These are phyloP conservation scores for Neogobius melanostomus DNA, from an alignment of 2,113 vertebrate species.

Conservation along the genomic window DNA sequence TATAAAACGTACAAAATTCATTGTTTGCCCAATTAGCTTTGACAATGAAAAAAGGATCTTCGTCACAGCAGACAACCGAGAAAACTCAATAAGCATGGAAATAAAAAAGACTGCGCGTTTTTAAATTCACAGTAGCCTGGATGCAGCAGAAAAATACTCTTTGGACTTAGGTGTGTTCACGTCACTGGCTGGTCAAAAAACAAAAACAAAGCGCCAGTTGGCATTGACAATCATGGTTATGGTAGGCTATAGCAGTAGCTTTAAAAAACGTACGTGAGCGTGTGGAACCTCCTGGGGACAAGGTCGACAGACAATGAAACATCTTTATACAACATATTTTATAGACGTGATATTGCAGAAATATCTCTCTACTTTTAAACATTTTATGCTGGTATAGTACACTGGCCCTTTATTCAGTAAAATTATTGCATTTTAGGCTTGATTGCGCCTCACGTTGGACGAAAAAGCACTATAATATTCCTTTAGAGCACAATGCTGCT, in stretches of 20 bases:
- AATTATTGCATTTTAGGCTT: constrained; percentile 93
- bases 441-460: constrained; percentile 64
- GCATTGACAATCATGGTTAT: constrained; percentile 71
- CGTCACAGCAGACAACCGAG: constrained; percentile 61
- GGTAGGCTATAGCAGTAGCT: constrained; percentile 58
- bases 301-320: constrained; percentile 72
- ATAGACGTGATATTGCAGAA: constrained; percentile 93
- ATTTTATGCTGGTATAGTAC: constrained; percentile 95
- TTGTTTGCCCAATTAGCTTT: constrained; percentile 56
- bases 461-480: constrained; percentile 69
- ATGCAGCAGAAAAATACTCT: constrained; percentile 99
- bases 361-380: constrained; percentile 81
- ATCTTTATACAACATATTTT: constrained; percentile 84
- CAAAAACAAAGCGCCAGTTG: constrained; percentile 73
- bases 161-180: constrained; percentile 91
- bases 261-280: constrained; percentile 67
- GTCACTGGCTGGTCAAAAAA: constrained; percentile 77
- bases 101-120: constrained; percentile 70
- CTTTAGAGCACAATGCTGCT: neutral
- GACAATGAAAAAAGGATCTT: constrained; percentile 56
- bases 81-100: constrained; percentile 70
- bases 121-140: constrained; percentile 96
- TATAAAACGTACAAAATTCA: constrained; percentile 61
- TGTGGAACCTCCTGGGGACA: constrained; percentile 69
- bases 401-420: constrained; percentile 91